Evolutionary conservation across 2,797 vertebrate species (phyloP).

Genomic region (Molossus molossus): DNA sequence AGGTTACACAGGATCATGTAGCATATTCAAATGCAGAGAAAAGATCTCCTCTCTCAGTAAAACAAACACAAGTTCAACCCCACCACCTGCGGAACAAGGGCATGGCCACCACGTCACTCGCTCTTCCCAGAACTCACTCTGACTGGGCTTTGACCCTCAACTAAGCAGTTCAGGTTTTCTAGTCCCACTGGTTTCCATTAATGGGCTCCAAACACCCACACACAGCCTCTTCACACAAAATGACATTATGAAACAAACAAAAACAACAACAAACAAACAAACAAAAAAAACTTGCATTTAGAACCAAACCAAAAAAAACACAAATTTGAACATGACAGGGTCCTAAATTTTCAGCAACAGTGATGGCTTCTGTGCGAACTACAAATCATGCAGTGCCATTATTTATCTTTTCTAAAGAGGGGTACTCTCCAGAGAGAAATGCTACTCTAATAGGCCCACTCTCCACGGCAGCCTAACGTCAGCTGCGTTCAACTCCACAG

Average conservation of each 20-base stretch:
- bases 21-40: neutral
- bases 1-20: neutral
- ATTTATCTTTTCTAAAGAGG: conserved; percentile 36
- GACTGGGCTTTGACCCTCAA: neutral
- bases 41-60: neutral
- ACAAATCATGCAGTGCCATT: neutral
- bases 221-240: neutral
- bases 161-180: neutral
- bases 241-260: neutral
- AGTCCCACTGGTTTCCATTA: neutral
- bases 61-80: neutral
- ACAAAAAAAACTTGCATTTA: neutral
- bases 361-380: neutral
- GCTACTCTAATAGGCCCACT: neutral
- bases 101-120: neutral
- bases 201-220: neutral
- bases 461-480: neutral
- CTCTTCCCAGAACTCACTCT: neutral
- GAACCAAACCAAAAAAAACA: conserved; percentile 43
- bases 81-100: neutral
- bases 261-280: neutral
- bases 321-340: neutral
- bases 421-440: neutral
- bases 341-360: neutral
- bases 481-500: neutral